Evolutionary conservation across 1,140 invertebrate genomes (phyloP), one percentile per base, ranked within the genome.

Genomic region (Pogonomyrmex barbatus): DNA sequence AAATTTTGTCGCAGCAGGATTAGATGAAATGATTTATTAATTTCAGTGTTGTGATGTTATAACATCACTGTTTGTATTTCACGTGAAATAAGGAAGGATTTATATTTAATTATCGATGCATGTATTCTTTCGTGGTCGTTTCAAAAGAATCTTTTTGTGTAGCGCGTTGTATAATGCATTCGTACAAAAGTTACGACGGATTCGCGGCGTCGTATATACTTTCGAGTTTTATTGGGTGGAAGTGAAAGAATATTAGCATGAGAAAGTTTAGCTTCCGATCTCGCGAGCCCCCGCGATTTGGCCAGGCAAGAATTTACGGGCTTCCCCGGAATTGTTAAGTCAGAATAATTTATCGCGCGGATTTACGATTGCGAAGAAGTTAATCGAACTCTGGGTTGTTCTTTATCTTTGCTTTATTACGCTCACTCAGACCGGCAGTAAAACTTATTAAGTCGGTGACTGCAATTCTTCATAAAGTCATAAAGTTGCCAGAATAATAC

Each of bases 371-470:
- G 68, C 68, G 56, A 83, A 68, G 68, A 83, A 83, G 68, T 83
- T 83, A 83, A 83, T 83, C 79, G 68, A 83, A 83, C 79, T 83
- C 12, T 9, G n/a, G 33, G 36, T 45, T 47, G 54, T 83, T 83
- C 68, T 83, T 83, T 83, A 83, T 83, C 79, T 83, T 75, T 83
- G n/a, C 79, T 83, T 83, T 83, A 83, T 83, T 73, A 83, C 30
- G 33, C 42, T 83, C 42, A 14, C 30, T 60, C 39, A 36, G 33
- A 62, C 42, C 14, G 10, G 54, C 30, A 39, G 45, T 75, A 83
- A 60, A 83, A 83, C 67, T 83, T 83, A 50, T 52, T 12, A 39
- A n/a, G n/a, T n/a, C 17, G 8, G 12, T 75, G 79, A 83, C 50
- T 58, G 39, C 14, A 24, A 56, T 1, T n/a, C 17, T 54, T 12